Evolutionary conservation across 2,888 invertebrate genomes (phyloP), one percentile per base, ranked within the genome.

Genomic region (Leucophenga maculata): DNA sequence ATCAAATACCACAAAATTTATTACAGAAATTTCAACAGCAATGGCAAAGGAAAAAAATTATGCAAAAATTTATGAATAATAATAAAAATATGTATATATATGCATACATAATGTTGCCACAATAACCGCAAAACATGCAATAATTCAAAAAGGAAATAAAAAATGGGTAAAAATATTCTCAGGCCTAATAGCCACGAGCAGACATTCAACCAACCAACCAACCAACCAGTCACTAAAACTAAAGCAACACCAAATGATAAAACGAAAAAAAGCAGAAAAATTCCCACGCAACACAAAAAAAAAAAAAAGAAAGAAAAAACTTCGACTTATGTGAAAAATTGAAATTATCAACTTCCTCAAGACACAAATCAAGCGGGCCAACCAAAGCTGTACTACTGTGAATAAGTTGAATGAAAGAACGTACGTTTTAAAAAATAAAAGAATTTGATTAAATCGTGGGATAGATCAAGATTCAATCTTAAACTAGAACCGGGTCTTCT

Each of bases 371-470:
- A 64, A 64, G 6, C 31, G 1, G 26, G n/a, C 46, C 39, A 39
- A 60, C 39, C 48, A 31, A 65, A 54, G 68, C 65, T 66, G 71
- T 65, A 26, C 71, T 73, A 64, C 65, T 55, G 68, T 60, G 69
- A 66, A 64, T 26, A 60, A 68, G 62, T 26, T 55, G 60, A 62
- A 71, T 44, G 50, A 68, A 68, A 39, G n/a, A 73, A 69, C 50
- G 39, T 82, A 80, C 80, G 80, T 81, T 84, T 39, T 39, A 3
- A 3, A n/a, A n/a, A n/a, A n/a, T n/a, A n/a, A n/a, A n/a, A n/a
- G n/a, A n/a, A 3, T 84, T 81, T 82, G 79, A 83, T 83, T 81
- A 79, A 82, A 82, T 82, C 83, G 82, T 83, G 84, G 83, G 84
- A 83, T 78, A 77, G 77, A 77, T 77, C 76, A 75, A 50, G 52